These are phyloP conservation scores for Myrmecobius fasciatus DNA, from an alignment of 2,113 vertebrate species.

Conservation along the genomic window DNA sequence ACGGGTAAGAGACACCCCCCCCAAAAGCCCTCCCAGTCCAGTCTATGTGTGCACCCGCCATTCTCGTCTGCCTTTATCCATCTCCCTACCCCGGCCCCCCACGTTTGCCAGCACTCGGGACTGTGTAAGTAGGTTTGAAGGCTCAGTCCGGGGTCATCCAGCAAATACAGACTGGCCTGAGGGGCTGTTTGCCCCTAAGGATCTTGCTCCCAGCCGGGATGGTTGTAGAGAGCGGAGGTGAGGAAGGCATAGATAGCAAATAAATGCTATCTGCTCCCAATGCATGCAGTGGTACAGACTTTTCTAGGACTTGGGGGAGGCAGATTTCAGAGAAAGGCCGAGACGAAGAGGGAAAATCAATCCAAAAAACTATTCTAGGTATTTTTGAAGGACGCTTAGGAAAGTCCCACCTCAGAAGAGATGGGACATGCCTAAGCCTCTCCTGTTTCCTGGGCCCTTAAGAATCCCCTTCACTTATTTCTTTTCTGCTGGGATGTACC, in stretches of 20 bases:
- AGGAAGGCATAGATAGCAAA: not conserved
- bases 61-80: not conserved
- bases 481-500: not conserved
- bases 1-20: slow-evolving; percentile 81
- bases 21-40: not conserved
- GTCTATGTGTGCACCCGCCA: not conserved
- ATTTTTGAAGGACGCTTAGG: not conserved
- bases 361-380: not conserved
- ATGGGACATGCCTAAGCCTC: not conserved
- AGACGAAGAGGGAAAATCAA: not conserved
- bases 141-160: not conserved
- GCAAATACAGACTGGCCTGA: too few species aligned
- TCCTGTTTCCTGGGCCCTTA: slow-evolving; percentile 5
- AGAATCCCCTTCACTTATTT: not conserved
- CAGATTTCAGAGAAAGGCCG: not conserved
- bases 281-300: not conserved
- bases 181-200: too few species aligned
- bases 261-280: not conserved
- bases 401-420: not conserved
- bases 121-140: not conserved
- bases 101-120: not conserved
- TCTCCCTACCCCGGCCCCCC: not conserved
- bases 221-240: not conserved
- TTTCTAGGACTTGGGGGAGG: not conserved
- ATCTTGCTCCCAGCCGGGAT: not conserved